Conservation (phyloP, 2,113 vertebrate species). For the Platichthys flesus region DNA sequence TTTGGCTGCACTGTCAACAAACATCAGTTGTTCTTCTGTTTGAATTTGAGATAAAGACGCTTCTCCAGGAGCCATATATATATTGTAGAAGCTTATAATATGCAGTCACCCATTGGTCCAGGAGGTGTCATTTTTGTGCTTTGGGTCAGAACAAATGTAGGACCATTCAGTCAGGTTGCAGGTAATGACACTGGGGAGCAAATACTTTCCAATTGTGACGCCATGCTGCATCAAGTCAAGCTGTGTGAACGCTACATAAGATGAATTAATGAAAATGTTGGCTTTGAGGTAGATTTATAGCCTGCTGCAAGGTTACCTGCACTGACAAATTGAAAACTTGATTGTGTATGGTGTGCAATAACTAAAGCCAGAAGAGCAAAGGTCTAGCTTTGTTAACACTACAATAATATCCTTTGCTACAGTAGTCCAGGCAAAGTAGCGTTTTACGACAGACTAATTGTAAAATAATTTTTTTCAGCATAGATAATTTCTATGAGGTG, state of each 20-base stretch:
- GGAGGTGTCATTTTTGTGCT: neutral
- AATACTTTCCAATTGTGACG: neutral
- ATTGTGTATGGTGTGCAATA: neutral
- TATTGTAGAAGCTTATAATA: neutral
- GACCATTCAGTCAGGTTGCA: neutral
- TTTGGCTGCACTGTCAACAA: too few relatives aligned
- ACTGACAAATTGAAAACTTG: neutral
- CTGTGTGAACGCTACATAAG: neutral
- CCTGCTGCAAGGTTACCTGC: neutral
- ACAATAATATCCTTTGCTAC: neutral
- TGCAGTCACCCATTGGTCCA: neutral
- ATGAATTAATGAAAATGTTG: constrained; percentile 1
- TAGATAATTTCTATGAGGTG: too few relatives aligned
- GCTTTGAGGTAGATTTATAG: neutral
- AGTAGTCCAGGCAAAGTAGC: too few relatives aligned
- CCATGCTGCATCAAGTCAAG: too few relatives aligned
- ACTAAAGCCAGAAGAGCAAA: neutral
- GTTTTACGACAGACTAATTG: too few relatives aligned
- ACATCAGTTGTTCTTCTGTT: too few relatives aligned
- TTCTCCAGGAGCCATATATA: neutral
- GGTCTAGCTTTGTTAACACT: neutral
- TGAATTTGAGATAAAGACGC: neutral
- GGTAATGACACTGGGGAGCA: too few relatives aligned
- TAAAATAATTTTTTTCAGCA: too few relatives aligned
- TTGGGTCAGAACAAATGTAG: neutral